Evolutionary conservation across 2,888 invertebrate species (phyloP), one percentile per base, ranked within the genome.

Genomic region (Heliconius ismenius): DNA sequence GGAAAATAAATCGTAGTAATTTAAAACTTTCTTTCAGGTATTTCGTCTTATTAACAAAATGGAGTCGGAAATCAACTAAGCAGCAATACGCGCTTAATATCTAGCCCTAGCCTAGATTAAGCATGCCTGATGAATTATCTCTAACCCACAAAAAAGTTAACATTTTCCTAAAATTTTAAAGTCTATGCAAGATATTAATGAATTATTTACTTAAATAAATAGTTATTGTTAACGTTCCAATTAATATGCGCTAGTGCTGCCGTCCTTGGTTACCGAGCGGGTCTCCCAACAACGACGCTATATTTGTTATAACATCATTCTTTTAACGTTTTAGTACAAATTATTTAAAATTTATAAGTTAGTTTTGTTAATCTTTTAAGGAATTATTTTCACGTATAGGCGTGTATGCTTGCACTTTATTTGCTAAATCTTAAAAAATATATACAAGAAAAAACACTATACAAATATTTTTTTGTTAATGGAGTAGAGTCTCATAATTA

Each of bases 401-500:
- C 62, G 24, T 65, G 49, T 65, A 64, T 74, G 58, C 21, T 58
- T 70, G 21, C 21, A 36, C n/a, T 60, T 32, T 60, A 58, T 54
- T 58, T 70, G 32, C n/a, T n/a, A 73, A 73, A 32, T 62, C 21
- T 24, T 24, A 39, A 73, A 72, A 18, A 24, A 60, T 18, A 15
- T 62, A 15, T 58, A 70, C 28, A 36, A 18, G 7, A 21, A 24
- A 72, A 60, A 24, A 26, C 39, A 36, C 24, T 24, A 77, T 69
- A 65, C 60, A 36, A 77, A 65, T 43, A 54, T 58, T 79, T 80
- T 36, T 36, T 49, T 49, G 75, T 75, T 73, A 81, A 85, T 81
- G 86, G 85, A 80, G 82, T 81, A 80, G 90, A 91, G 89, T 91
- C 91, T 91, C 91, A 90, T 86, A 84, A 85, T 86, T 85, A 84